These are phyloP conservation scores for Eupeodes luniger DNA, from an alignment of 2,888 invertebrate genomes.

Conservation along the genomic window DNA sequence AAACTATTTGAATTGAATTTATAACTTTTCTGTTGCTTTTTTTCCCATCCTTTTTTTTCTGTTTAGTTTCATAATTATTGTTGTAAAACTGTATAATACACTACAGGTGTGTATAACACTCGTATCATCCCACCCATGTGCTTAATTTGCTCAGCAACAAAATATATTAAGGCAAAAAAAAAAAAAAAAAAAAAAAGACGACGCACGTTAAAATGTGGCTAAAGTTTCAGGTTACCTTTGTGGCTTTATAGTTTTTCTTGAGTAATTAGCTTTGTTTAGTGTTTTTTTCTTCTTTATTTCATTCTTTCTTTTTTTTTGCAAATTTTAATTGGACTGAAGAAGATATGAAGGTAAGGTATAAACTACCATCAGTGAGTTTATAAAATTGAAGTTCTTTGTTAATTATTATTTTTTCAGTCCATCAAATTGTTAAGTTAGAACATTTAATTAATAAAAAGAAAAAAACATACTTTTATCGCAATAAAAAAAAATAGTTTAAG, in stretches of 20 bases:
- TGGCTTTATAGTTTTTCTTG: constrained; percentile 44
- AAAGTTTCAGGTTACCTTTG: constrained; percentile 50
- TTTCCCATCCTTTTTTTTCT: not conserved
- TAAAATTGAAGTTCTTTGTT: constrained; percentile 16
- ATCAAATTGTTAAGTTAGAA: no score
- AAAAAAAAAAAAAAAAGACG: not conserved
- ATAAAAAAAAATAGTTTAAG: no score
- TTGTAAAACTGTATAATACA: constrained; percentile 7
- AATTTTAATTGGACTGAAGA: constrained; percentile 7
- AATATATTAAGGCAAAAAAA: not conserved
- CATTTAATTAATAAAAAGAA: no score
- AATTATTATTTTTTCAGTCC: not conserved
- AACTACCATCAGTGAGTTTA: not conserved
- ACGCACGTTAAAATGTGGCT: constrained; percentile 17
- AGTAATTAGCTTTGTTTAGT: constrained; percentile 40
- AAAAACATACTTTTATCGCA: no score
- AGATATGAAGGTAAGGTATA: no score
- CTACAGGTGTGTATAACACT: not conserved
- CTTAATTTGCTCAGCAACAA: not conserved
- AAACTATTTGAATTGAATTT: not conserved
- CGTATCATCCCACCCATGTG: constrained; percentile 15
- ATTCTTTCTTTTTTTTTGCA: not conserved
- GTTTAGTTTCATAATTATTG: not conserved
- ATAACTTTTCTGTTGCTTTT: not conserved
- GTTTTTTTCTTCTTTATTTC: not conserved